Evolutionary conservation across 30 jellyfish, hydroid and myxozoan genomes (phyloP), one percentile per base, ranked within the genome.

Genomic region (Turritopsis rubra): DNA sequence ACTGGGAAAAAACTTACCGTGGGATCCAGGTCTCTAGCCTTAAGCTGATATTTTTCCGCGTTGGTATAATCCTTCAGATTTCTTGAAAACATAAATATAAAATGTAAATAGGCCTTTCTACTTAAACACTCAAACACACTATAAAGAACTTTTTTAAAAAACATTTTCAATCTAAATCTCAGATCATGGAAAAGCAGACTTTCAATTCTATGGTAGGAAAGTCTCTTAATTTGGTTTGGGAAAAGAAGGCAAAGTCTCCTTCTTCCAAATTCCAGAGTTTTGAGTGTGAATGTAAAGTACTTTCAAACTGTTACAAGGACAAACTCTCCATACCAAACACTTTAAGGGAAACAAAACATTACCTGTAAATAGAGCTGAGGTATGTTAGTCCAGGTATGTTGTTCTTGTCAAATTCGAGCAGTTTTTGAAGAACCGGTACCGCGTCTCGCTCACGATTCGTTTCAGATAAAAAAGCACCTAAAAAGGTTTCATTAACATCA

Each of bases 341-440:
- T n/a, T n/a, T n/a, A n/a, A n/a, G n/a, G n/a, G n/a, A n/a, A n/a
- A 30, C 21, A 21, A 26, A 27, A 20, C 0, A 16, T 28, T 80
- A 89, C 96, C 96, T 84, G 85, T 83, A 84, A 18, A 78, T 21
- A 0, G 87, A 23, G 52, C 95, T 89, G 52, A 91, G 80, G 80
- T 80, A 81, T 19, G 81, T 65, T 9, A 79, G 82, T 8, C 79
- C 53, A 23, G 82, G 85, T 4, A 52, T 83, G 23, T 85, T 87
- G 66, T 75, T 71, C 54, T 86, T 82, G 71, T 75, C 84, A 52
- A 80, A 52, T 28, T 85, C 74, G 16, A 89, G 71, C 22, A 88
- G 88, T 25, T 29, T 73, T 71, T 84, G 87, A 18, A 89, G 73
- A 19, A 53, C 53, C 20, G 27, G 53, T 4, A 80, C 29, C 16